Percentiles rank a stretch among this genome's conserved stretches.
phyloP scores from a whole-genome alignment of 2,113 vertebrate genomes.

The Parus major region DNA sequence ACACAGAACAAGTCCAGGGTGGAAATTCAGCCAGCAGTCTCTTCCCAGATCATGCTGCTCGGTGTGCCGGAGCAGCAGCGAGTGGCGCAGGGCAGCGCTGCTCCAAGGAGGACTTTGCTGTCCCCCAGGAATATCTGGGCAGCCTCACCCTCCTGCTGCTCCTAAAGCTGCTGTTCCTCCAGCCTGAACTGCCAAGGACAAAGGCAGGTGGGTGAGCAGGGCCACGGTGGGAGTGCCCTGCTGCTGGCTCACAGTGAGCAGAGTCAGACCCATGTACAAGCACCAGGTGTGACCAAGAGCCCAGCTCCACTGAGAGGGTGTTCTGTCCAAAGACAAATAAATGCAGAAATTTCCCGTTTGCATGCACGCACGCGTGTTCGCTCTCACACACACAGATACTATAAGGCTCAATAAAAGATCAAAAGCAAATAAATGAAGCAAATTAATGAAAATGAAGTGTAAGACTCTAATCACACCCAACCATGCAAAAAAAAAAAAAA shows the following conservation, averaged over 20 bases:
- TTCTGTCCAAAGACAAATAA: neutral
- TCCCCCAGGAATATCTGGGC: accelerated
- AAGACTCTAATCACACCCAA: constrained; percentile 15
- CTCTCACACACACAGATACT: neutral
- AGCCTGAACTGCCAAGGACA: accelerated
- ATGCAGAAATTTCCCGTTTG: neutral
- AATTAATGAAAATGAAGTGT: constrained; percentile 23
- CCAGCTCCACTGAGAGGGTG: neutral
- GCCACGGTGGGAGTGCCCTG: accelerated
- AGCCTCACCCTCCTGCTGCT: neutral
- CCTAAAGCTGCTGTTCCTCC: no score
- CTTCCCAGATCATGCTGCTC: neutral
- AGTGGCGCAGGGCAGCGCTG: accelerated
- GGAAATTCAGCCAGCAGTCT: neutral
- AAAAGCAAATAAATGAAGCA: constrained; percentile 2
- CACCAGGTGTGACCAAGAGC: neutral
- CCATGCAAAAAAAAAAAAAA: neutral
- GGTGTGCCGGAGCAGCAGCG: accelerated
- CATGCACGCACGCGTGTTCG: accelerated
- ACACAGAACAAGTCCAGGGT: accelerated
- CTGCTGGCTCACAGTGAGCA: accelerated
- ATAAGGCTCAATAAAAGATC: neutral
- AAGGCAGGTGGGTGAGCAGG: neutral
- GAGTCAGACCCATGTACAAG: accelerated
- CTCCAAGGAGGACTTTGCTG: neutral